Base-by-base conservation (phyloP, 2,888 invertebrate species). In the Acanthococcus lagerstroemiae region DNA sequence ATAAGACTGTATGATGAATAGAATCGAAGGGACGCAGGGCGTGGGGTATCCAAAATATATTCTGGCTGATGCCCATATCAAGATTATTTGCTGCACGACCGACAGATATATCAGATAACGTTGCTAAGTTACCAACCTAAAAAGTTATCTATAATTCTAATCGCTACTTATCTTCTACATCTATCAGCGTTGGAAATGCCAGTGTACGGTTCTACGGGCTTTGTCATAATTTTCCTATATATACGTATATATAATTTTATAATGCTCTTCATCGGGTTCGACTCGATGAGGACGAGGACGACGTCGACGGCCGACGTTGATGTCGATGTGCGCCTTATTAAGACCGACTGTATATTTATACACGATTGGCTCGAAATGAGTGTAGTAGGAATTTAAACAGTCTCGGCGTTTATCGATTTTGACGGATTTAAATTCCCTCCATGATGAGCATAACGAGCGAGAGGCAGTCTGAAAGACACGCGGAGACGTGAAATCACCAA, bases 51-150 rank as follows among this genome's bases (percentile, higher is more conserved):
- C 63, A 52, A 63, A 63, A 63, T 63, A 63, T 63, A 63, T 63
- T 63, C 63, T 63, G 63, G 63, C 63, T 63, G 63, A 63, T 45
- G 63, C 63, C 63, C 54, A 55, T 65, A 65, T 65, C 65, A 65
- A 65, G 65, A 65, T 65, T 65, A 65, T 60, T 60, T 60, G 60
- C 60, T 60, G 60, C 60, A 60, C 60, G 60, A 60, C 60, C 60
- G 60, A 60, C 60, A 60, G 60, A 60, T 60, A 48, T 60, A 60
- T 60, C 60, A 46, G 60, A 60, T 60, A 60, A 46, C 48, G 60
- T 60, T 60, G 60, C 60, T 60, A 60, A 46, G 60, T 60, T 60
- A 60, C 60, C 45, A 60, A 60, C 60, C 60, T 60, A 60, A 48
- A 60, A 60, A 60, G 26, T 60, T 60, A 60, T 60, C 60, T 60